Base-by-base conservation (phyloP, 1,140 invertebrate species). In the Pseudobourletiella spinata region DNA sequence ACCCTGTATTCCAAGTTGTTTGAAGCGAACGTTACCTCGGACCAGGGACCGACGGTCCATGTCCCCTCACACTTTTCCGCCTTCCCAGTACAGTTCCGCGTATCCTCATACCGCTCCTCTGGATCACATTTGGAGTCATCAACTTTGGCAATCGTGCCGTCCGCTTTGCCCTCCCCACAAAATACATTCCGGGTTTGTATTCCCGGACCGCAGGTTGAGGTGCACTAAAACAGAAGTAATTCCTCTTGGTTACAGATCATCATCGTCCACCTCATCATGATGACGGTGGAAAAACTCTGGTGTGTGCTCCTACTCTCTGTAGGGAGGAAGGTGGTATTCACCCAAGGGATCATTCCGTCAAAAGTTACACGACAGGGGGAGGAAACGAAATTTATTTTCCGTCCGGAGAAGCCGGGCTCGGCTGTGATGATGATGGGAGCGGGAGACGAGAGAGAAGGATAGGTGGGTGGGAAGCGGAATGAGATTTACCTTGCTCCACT, bases 161-260 rank as follows among this genome's bases (percentile, higher is more conserved):
- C 73, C 6, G 73, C 71, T 55, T 87, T 83, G 59, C 83, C 82
- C 30, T 79, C 76, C 14, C 84, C 90, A 73, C 93, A 97, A 73
- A 93, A 87, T 11, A 95, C 87, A 50, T 82, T 80, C 32, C 93
- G 82, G 0, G 85, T 87, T 75, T 92, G 84, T 15, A 89, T 78
- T 1, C 93, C 93, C 2, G 46, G 11, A 16, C 61, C 61, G 39
- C 65, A 67, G 20, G 6, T 29, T 1, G 39, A 43, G 15, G 59
- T 50, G 28, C 65, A 63, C 64, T 66, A 28, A 26, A 46, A 14
- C 50, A 20, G 22, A 52, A 52, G 22, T 46, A 56, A 56, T n/a
- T n/a, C n/a, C n/a, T n/a, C n/a, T n/a, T n/a, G n/a, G 35, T 42
- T 42, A 14, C 35, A 42, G 35, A 14, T 42, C 14, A 42, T 42